Evolutionary conservation across 2,113 vertebrate genomes (phyloP).

Genomic region (Australoheros scitulus): DNA sequence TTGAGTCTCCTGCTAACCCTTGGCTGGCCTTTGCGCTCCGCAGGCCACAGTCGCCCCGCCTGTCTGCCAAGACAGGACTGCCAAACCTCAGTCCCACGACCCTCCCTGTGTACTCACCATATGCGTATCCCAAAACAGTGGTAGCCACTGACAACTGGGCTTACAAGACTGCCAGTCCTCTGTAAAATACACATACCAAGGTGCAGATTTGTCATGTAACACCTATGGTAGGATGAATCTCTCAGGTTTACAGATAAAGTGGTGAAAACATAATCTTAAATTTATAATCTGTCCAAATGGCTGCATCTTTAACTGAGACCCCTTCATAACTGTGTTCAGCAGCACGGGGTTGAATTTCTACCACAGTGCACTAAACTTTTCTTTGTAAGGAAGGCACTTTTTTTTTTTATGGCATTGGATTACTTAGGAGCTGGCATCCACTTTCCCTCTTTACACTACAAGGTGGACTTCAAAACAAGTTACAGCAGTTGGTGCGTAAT

Average conservation of each 20-base stretch:
- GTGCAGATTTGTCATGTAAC: conserved; percentile 21
- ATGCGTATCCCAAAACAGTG: conserved; percentile 55
- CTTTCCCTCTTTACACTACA: conserved; percentile 50
- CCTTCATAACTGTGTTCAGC: conserved; percentile 29
- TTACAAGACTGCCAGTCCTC: conserved; percentile 1
- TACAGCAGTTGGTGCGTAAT: conserved; percentile 64
- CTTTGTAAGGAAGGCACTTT: conserved; percentile 56
- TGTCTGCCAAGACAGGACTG: conserved; percentile 52
- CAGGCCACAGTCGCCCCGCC: conserved; percentile 27
- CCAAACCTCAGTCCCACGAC: conserved; percentile 62
- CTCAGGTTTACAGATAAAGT: conserved; percentile 27
- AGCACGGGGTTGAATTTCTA: conserved; percentile 57
- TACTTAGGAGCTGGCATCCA: conserved; percentile 44
- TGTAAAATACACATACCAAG: neutral
- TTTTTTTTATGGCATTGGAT: conserved; percentile 50
- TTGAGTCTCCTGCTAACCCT: conserved; percentile 49
- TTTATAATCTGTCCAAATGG: conserved; percentile 25
- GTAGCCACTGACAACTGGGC: conserved; percentile 46
- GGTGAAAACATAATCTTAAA: conserved; percentile 2
- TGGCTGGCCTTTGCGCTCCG: conserved; percentile 49
- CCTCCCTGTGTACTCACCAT: conserved; percentile 47
- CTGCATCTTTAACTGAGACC: conserved; percentile 9
- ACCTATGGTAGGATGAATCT: conserved; percentile 24
- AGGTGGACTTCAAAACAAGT: conserved; percentile 51
- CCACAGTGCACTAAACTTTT: conserved; percentile 42